These are phyloP conservation scores for Dendrophyllia cribrosa DNA, from an alignment of 64 coral and sea anemone genomes.

Conservation along the genomic window DNA sequence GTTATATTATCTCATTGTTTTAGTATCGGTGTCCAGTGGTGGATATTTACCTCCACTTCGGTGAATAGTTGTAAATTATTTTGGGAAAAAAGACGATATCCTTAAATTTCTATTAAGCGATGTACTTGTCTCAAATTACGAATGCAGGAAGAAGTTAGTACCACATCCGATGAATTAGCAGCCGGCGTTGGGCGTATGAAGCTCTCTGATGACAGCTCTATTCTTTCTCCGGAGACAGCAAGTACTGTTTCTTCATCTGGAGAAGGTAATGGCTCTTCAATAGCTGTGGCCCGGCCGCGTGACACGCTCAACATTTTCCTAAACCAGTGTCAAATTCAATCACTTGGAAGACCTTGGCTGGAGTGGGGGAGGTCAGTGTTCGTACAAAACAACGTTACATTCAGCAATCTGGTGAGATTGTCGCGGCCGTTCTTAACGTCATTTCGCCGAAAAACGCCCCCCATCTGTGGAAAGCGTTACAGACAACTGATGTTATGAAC, in stretches of 20 bases:
- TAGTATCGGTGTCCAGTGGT: too few species aligned
- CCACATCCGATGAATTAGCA: background rate
- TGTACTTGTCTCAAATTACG: background rate
- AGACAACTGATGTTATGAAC: constrained; percentile 4
- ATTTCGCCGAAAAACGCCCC: constrained; percentile 33
- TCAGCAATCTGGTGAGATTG: constrained; percentile 28
- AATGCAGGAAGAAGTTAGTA: background rate
- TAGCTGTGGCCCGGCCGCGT: background rate
- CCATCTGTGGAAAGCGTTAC: constrained; percentile 31
- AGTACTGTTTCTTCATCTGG: constrained; percentile 11
- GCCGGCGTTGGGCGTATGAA: background rate
- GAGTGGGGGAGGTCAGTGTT: constrained; percentile 30
- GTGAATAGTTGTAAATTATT: too few species aligned
- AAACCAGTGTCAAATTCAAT: constrained; percentile 16
- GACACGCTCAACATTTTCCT: constrained; percentile 1
- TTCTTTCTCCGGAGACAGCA: constrained; percentile 9
- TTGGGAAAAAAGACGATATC: too few species aligned
- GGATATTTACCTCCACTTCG: too few species aligned
- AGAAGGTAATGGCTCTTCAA: background rate
- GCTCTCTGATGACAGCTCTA: background rate
- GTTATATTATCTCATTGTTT: too few species aligned
- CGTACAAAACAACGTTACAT: constrained; percentile 17
- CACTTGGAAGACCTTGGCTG: constrained; percentile 42
- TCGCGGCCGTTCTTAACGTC: background rate
- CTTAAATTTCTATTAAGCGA: background rate